A percentile compares a stretch with the other conserved stretches of the same genome.
Conservation (phyloP, 2,797 vertebrate genomes). For the Sebastes minor region DNA sequence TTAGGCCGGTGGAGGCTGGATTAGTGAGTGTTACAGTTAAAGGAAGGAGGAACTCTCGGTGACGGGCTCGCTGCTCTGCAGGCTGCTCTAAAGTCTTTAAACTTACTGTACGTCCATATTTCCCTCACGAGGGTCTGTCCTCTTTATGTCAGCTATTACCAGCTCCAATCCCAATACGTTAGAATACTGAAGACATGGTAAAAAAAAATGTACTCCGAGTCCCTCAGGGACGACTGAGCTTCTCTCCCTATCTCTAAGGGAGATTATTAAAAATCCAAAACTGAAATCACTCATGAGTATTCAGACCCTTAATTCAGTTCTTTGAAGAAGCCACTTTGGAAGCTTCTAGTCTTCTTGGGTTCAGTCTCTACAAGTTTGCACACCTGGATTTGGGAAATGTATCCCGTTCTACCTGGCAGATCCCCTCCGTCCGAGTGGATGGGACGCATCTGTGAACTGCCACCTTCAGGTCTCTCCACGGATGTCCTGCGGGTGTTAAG, state of each 20-base stretch:
- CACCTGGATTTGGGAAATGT: conserved; percentile 3
- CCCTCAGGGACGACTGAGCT: too few relatives aligned
- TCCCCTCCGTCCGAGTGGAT: background rate
- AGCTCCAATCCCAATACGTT: background rate
- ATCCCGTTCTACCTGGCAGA: background rate
- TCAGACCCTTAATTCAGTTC: background rate
- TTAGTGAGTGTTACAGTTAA: background rate
- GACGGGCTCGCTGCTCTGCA: background rate
- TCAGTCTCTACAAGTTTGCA: conserved; percentile 1
- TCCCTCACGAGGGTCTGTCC: background rate
- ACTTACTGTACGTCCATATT: background rate
- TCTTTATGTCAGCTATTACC: background rate
- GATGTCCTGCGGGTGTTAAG: background rate
- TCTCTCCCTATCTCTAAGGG: too few relatives aligned
- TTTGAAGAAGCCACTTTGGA: background rate
- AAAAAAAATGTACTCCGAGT: too few relatives aligned
- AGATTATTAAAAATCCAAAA: background rate
- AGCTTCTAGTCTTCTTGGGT: background rate
- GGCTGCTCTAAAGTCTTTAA: background rate
- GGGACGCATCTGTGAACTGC: background rate
- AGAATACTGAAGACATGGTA: background rate
- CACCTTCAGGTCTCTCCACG: background rate
- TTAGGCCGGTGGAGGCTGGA: background rate
- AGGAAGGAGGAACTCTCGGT: background rate
- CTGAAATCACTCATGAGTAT: background rate